Evolutionary conservation across 2,797 vertebrate genomes (phyloP).

Genomic region (Danionella dracula): DNA sequence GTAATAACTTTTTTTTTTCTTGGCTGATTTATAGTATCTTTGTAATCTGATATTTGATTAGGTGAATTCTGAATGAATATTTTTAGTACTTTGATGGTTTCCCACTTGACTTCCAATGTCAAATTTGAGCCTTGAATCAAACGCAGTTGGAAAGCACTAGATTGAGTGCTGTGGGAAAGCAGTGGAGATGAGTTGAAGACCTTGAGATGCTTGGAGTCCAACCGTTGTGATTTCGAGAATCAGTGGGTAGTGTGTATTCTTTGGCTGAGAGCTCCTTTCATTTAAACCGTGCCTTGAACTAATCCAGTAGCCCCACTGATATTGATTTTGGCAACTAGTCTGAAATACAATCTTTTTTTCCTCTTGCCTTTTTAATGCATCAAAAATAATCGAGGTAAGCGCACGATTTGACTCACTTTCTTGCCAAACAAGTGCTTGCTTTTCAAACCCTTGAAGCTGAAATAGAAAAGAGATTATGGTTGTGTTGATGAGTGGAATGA

Average conservation of each 20-base stretch:
- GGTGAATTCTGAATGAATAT: not conserved
- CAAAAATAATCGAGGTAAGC: not conserved
- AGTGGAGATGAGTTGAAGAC: not conserved
- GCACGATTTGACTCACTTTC: conserved; percentile 6
- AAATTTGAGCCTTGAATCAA: not conserved
- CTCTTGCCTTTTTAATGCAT: not conserved
- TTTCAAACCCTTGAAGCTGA: not conserved
- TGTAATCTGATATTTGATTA: not conserved
- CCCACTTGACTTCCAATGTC: not conserved
- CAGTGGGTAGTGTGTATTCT: conserved; percentile 18
- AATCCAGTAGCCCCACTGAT: conserved; percentile 29
- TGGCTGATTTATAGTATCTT: too few species aligned
- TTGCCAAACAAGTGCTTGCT: not conserved
- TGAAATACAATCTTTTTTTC: conserved; percentile 5
- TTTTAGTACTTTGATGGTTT: not conserved
- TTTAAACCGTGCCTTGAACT: conserved; percentile 25
- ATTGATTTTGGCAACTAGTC: conserved; percentile 14
- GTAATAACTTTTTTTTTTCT: too few species aligned
- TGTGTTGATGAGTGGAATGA: not conserved
- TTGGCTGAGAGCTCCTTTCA: conserved; percentile 15
- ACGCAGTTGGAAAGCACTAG: not conserved
- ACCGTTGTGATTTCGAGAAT: conserved; percentile 12
- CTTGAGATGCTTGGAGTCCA: conserved; percentile 1
- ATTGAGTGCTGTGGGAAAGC: not conserved
- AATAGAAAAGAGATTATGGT: not conserved